These are phyloP conservation scores for Apodemia zela DNA, from an alignment of 2,888 invertebrate genomes.

Conservation along the genomic window DNA sequence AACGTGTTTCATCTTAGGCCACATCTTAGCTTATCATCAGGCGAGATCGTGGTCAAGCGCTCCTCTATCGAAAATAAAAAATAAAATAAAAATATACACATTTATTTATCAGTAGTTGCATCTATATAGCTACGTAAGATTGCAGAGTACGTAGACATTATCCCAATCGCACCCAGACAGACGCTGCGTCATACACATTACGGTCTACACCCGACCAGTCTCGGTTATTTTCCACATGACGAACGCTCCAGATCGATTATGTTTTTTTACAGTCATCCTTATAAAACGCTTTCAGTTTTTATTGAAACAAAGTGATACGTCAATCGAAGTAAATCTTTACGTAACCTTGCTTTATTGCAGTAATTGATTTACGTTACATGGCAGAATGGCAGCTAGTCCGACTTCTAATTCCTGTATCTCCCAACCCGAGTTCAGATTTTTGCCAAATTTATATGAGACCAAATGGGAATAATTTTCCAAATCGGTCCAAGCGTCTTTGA, in stretches of 20 bases:
- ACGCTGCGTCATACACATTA: conserved; percentile 52
- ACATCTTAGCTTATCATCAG: too few species aligned
- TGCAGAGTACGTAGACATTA: conserved; percentile 28
- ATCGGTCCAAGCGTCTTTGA: too few species aligned
- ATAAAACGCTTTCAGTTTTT: conserved; percentile 18
- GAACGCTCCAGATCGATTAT: conserved; percentile 24
- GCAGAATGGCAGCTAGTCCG: too few species aligned
- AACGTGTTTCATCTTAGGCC: too few species aligned
- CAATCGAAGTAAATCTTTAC: background rate
- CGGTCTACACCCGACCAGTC: conserved; percentile 32
- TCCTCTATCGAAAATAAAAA: too few species aligned
- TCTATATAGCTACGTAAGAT: background rate
- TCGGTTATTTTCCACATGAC: conserved; percentile 56
- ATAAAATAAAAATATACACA: too few species aligned
- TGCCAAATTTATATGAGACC: too few species aligned
- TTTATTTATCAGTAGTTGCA: background rate
- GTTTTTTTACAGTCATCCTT: conserved; percentile 22
- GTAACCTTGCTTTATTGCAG: background rate
- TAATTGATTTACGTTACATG: too few species aligned
- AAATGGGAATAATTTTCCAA: too few species aligned
- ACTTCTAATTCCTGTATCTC: too few species aligned
- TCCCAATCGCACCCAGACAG: conserved; percentile 47
- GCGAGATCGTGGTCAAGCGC: too few species aligned
- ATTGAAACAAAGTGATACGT: background rate
- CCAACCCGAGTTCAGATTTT: too few species aligned